A percentile compares a stretch with the other conserved stretches of the same genome.
phyloP scores from a whole-genome alignment of 2,113 vertebrate genomes.

The Nothobranchius kuhntae region DNA sequence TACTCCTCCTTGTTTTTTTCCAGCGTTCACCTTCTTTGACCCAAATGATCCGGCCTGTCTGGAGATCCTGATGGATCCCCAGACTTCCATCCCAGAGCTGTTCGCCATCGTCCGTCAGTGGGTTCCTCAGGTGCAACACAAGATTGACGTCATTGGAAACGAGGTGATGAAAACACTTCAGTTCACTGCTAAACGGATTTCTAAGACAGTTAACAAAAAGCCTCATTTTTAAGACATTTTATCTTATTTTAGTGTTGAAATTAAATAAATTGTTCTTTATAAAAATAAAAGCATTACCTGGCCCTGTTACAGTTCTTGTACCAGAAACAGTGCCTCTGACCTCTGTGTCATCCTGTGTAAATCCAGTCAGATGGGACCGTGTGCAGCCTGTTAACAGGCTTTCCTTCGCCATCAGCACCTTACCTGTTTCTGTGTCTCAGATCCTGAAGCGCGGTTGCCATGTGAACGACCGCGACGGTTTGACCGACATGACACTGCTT shows the following conservation, averaged over 20 bases:
- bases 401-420: not conserved
- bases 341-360: too few species aligned
- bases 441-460: slow-evolving; percentile 92
- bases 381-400: too few species aligned
- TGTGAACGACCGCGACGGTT: slow-evolving; percentile 90
- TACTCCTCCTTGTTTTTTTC: not conserved
- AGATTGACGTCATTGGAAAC: slow-evolving; percentile 89
- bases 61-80: slow-evolving; percentile 87
- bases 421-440: slow-evolving; percentile 60
- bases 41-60: slow-evolving; percentile 89
- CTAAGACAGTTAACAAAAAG: too few species aligned
- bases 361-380: too few species aligned
- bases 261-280: too few species aligned
- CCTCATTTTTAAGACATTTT: too few species aligned
- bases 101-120: slow-evolving; percentile 92
- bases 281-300: too few species aligned
- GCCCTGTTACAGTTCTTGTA: too few species aligned
- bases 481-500: slow-evolving; percentile 94
- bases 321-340: too few species aligned
- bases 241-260: too few species aligned
- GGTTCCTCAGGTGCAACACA: slow-evolving; percentile 95
- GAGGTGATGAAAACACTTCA: slow-evolving; percentile 75
- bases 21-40: slow-evolving; percentile 94
- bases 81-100: slow-evolving; percentile 86
- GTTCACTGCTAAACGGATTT: too few species aligned